Evolutionary conservation across 1,140 invertebrate genomes (phyloP).

Genomic region (Apis dorsata): DNA sequence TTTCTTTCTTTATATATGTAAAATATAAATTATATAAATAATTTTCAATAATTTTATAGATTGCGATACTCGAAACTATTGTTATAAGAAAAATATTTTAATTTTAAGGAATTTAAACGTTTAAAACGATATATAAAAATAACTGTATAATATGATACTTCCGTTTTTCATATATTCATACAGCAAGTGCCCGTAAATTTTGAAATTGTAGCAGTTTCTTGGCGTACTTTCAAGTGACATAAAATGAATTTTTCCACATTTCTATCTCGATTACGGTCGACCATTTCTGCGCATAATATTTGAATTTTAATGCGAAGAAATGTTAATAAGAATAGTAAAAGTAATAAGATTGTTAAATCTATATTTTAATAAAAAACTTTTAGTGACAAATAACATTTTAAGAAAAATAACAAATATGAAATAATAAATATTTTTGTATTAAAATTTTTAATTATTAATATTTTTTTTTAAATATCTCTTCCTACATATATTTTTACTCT

Average conservation of each 20-base stretch:
- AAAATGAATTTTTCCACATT: neutral
- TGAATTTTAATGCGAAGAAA: neutral
- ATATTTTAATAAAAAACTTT: neutral
- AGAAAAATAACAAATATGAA: no score
- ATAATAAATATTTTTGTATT: no score
- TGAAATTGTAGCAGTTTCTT: slow-evolving; percentile 6
- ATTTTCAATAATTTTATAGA: no score
- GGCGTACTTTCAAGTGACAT: neutral
- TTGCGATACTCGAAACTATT: no score
- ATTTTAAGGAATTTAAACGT: neutral
- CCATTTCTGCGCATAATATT: neutral
- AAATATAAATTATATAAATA: no score
- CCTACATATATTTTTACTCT: no score
- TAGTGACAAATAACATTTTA: no score
- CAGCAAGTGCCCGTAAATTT: neutral
- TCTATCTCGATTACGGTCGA: neutral
- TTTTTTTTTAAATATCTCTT: no score
- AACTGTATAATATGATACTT: neutral
- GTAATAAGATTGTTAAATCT: neutral
- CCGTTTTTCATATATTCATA: neutral
- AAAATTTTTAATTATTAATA: no score
- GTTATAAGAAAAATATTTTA: neutral
- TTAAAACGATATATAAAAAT: neutral
- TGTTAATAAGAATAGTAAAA: neutral
- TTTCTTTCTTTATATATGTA: no score